A percentile compares a stretch with the other conserved stretches of the same genome.
Conservation (phyloP, 2,797 vertebrate genomes). For the Sebastes vulpes region DNA sequence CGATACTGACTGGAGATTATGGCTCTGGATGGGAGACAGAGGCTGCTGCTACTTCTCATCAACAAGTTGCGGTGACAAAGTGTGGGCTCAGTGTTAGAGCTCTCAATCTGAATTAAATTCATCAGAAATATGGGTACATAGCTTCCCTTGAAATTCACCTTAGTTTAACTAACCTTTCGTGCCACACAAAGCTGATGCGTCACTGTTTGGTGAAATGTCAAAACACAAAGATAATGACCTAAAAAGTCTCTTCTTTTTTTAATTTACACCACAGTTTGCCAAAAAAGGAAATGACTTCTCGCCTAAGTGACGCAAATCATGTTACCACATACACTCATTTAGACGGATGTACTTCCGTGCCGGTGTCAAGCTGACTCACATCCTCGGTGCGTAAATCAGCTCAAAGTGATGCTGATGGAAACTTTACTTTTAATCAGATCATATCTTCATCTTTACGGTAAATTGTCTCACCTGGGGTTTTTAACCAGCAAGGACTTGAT, state of each 20-base stretch:
- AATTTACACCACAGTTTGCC: not conserved
- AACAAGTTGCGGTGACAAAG: slow-evolving; percentile 42
- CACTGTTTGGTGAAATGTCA: not conserved
- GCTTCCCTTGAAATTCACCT: not conserved
- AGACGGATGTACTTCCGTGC: slow-evolving; percentile 34
- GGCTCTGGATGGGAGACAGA: slow-evolving; percentile 38
- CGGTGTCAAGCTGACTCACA: slow-evolving; percentile 43
- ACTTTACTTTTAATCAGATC: not conserved
- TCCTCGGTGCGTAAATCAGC: slow-evolving; percentile 24
- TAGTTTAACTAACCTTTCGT: not conserved
- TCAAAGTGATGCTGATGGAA: slow-evolving; percentile 9
- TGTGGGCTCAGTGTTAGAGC: slow-evolving; percentile 12
- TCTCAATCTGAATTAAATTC: slow-evolving; percentile 17
- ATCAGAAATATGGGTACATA: not conserved
- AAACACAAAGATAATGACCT: not conserved
- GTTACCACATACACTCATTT: slow-evolving; percentile 41
- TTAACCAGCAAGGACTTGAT: slow-evolving; percentile 87
- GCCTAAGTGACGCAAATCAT: slow-evolving; percentile 40
- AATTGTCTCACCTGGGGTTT: slow-evolving; percentile 84
- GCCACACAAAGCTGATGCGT: not conserved
- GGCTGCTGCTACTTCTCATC: slow-evolving; percentile 43
- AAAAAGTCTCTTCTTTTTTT: not conserved
- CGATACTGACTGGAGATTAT: slow-evolving; percentile 47
- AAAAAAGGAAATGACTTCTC: slow-evolving; percentile 22
- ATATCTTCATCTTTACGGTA: not conserved